Percentiles rank a stretch among this genome's conserved stretches.
Conservation (phyloP, 2,113 vertebrate species). For the Cairina moschata region DNA sequence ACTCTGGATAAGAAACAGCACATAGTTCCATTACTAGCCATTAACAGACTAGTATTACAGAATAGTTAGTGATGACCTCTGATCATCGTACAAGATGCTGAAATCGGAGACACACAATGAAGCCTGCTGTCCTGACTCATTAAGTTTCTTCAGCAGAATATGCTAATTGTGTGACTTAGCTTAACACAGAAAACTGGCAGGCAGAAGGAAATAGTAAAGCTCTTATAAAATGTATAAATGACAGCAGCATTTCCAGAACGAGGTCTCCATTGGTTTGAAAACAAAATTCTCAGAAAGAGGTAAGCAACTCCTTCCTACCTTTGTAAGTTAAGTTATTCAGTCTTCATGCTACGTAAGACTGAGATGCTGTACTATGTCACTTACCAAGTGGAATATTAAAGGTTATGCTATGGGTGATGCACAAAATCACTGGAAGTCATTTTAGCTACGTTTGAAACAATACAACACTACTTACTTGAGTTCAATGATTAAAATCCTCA, state of each 20-base stretch:
- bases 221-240: neutral
- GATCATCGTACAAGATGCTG: neutral
- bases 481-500: neutral
- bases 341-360: neutral
- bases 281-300: neutral
- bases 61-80: neutral
- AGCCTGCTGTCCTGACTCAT: neutral
- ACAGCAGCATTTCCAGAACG: neutral
- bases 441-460: neutral
- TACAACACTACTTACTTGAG: neutral
- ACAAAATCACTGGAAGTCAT: neutral
- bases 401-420: neutral
- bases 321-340: neutral
- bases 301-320: neutral
- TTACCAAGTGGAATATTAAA: neutral
- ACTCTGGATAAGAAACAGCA: neutral
- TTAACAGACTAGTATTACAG: neutral
- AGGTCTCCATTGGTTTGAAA: neutral
- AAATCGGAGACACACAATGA: neutral
- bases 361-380: neutral
- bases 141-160: neutral
- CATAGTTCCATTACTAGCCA: neutral
- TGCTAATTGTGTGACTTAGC: neutral
- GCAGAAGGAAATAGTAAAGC: neutral
- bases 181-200: neutral